Base-by-base conservation (phyloP, 2,797 vertebrate species). In the Oryzias dopingdopingensis region DNA sequence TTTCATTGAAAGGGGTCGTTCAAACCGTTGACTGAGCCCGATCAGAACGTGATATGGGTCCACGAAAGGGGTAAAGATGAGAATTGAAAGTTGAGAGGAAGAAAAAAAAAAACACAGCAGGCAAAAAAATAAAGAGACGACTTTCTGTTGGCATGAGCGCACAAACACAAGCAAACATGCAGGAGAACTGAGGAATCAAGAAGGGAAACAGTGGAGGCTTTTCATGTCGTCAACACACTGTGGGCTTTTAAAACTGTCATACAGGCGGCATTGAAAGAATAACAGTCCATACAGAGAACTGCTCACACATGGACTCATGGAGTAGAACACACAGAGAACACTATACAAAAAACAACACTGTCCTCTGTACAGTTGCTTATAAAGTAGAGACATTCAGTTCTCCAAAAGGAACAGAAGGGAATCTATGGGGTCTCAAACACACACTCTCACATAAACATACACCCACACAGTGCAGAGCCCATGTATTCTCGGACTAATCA, bases 401-500 rank as follows among this genome's bases (percentile, higher is more conserved):
- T 65, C 52, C 56, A 59, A 76, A 63, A 54, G 59, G 66, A 65
- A 86, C 77, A 80, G 78, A 76, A 52, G 71, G 60, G 56, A 81
- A 74, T 71, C 64, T 76, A 72, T 72, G 74, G 62, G 72, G 74
- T 64, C 77, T 63, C 59, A 63, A 55, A 65, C 72, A 69, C 69
- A 59, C 67, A 52, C 48, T 58, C 43, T 82, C 87, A 79, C 81
- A 86, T 60, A 59, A 56, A 61, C 49, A 58, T 51, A 52, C 42
- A 62, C 20, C 23, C 81, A 69, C 88, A 85, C 80, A 86, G 88
- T 88, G 90, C 86, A 75, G 65, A 91, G 91, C 83, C 82, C 90
- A 89, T 89, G 91, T 90, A 91, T 93, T 92, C 78, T 68, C 90
- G 88, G 90, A 90, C 91, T 92, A 92, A 95, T 95, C 95, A 95